A percentile compares a stretch with the other conserved stretches of the same genome.
These are phyloP conservation scores for Craterocephalus amniculus DNA, from an alignment of 2,797 vertebrate genomes.

Conservation along the genomic window DNA sequence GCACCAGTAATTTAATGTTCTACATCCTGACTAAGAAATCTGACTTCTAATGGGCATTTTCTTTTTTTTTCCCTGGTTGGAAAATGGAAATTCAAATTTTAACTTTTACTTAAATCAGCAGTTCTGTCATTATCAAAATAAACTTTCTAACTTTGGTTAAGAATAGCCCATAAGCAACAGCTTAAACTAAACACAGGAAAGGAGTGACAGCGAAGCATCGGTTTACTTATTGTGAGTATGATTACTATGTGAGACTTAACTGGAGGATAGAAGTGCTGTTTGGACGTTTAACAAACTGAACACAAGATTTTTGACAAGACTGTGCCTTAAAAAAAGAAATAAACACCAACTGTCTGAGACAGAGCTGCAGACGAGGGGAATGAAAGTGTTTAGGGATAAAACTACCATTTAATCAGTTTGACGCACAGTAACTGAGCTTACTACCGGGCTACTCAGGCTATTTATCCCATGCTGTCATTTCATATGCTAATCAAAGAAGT, in stretches of 20 bases:
- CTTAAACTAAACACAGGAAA: background rate
- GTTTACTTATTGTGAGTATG: background rate
- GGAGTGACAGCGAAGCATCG: background rate
- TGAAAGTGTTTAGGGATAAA: background rate
- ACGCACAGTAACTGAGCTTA: background rate
- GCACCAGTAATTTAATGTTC: no score
- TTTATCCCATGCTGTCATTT: background rate
- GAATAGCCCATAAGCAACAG: background rate
- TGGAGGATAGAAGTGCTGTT: background rate
- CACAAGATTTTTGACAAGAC: no score
- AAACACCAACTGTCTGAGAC: background rate
- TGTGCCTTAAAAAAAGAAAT: background rate
- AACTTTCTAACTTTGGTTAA: no score
- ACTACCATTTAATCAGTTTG: background rate
- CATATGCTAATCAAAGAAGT: no score
- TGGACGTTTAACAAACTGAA: background rate
- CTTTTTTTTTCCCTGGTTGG: no score
- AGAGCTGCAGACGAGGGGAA: background rate
- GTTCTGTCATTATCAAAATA: no score
- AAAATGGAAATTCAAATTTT: no score
- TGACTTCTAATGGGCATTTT: no score
- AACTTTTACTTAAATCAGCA: background rate
- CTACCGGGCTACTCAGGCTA: background rate
- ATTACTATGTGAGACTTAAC: background rate
- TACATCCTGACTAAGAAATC: no score